Base-by-base conservation (phyloP, 2,888 invertebrate species). In the Sarcophaga caerulescens region DNA sequence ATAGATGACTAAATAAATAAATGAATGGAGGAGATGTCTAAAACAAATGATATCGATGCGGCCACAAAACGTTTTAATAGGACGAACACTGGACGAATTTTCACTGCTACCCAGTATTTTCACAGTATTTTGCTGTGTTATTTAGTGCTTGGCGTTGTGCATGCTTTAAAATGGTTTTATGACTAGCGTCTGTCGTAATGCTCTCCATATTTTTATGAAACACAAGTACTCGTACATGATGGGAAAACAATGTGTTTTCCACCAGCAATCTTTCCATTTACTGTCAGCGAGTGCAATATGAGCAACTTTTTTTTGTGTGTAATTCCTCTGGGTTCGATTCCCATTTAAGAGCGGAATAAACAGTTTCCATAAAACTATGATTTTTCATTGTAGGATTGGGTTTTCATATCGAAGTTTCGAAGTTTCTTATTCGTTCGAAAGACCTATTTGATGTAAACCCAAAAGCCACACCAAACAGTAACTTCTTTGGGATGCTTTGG, bases 31-130 rank as follows among this genome's bases (percentile, higher is more conserved):
- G 47, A 23, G 8, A 35, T 1, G 35, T 35, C 2, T 35, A 8
- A 52, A 77, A 65, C 63, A 21, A 69, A 19, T 76, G 66, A 47
- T 78, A 81, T 78, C 68, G 73, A 85, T 81, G 73, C 60, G 76
- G 57, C 66, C 75, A 44, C 78, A 77, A 63, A 75, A 62, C 62
- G 63, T 47, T 63, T 84, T 69, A 81, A 81, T 81, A 35, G 68
- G 3, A 59, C 68, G 62, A 45, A 69, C 44, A 65, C 69, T n/a
- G n/a, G 65, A 81, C n/a, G n/a, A 77, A 63, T n/a, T 74, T 68
- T 63, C 35, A 6, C 6, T 35, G 35, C 6, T 21, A 69, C 59
- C 63, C 69, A 74, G 59, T 69, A 57, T 74, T 35, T 59, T 19
- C 3, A 23, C 14, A 14, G 14, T 44, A 45, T 44, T 73, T n/a